Evolutionary conservation across 2,888 invertebrate genomes (phyloP).

Genomic region (Drosophila nigricruria): DNA sequence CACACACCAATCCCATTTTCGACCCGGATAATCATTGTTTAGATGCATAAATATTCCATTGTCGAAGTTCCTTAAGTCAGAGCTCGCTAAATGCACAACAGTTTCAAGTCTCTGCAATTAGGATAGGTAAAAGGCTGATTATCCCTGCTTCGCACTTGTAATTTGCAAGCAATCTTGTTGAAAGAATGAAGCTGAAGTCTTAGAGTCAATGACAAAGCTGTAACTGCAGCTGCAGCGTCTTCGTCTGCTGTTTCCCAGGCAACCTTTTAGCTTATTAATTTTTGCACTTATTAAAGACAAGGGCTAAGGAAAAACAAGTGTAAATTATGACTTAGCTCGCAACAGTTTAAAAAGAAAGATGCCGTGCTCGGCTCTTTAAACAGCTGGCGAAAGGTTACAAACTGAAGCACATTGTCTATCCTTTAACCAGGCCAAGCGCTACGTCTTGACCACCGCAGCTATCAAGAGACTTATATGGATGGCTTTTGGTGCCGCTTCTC

Average conservation of each 20-base stretch:
- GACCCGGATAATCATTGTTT: not conserved
- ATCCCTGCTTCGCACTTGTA: not conserved
- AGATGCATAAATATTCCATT: not conserved
- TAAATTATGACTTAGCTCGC: constrained; percentile 10
- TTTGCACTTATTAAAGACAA: constrained; percentile 1
- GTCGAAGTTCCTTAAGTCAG: not conserved
- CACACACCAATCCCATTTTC: not conserved
- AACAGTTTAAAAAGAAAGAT: not conserved
- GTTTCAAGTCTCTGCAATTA: not conserved
- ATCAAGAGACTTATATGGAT: constrained; percentile 20
- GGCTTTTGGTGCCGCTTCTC: constrained; percentile 28
- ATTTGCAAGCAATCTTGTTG: not conserved
- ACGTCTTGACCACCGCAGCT: constrained; percentile 7
- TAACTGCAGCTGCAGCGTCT: not conserved
- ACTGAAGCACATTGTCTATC: not conserved
- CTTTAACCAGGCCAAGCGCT: not conserved
- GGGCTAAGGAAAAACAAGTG: not conserved
- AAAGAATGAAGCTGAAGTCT: not conserved
- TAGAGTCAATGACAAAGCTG: not conserved
- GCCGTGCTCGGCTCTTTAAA: constrained; percentile 15
- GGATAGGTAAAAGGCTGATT: not conserved
- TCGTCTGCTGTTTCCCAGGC: not conserved
- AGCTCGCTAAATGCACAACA: not conserved
- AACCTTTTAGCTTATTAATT: constrained; percentile 12
- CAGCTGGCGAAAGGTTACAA: not conserved